phyloP scores from a whole-genome alignment of 2,113 vertebrate species.

The Geococcyx californianus region DNA sequence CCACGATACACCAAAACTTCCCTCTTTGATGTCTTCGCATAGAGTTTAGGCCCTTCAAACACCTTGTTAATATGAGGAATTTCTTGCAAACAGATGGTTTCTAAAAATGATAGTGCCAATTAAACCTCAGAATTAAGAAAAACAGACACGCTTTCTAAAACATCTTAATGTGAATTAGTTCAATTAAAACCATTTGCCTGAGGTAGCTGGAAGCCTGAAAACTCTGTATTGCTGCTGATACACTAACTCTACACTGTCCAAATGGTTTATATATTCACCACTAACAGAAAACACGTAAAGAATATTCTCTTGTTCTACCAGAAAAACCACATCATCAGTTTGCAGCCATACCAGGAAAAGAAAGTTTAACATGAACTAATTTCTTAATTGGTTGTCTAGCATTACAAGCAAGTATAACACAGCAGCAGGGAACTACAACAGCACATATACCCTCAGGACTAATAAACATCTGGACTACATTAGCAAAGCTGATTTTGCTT shows the following conservation, averaged over 20 bases:
- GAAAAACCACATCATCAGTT: constrained; percentile 63
- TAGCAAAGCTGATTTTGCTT: background rate
- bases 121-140: constrained; percentile 6
- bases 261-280: constrained; percentile 33
- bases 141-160: constrained; percentile 8
- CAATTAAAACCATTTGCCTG: constrained; percentile 44
- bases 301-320: constrained; percentile 77
- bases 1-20: background rate
- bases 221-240: background rate
- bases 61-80: background rate
- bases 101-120: constrained; percentile 30
- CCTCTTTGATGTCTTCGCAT: background rate
- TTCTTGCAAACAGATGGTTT: constrained; percentile 29
- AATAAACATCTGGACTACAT: constrained; percentile 70
- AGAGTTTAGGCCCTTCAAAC: background rate
- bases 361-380: constrained; percentile 71
- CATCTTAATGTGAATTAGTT: constrained; percentile 17
- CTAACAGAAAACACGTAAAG: constrained; percentile 64
- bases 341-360: constrained; percentile 61
- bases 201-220: constrained; percentile 22
- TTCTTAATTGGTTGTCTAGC: constrained; percentile 67
- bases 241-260: background rate
- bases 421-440: constrained; percentile 65
- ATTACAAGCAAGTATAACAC: constrained; percentile 62
- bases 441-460: constrained; percentile 67